Evolutionary conservation across 2,113 vertebrate species (phyloP).

Genomic region (Stictonetta naevosa): DNA sequence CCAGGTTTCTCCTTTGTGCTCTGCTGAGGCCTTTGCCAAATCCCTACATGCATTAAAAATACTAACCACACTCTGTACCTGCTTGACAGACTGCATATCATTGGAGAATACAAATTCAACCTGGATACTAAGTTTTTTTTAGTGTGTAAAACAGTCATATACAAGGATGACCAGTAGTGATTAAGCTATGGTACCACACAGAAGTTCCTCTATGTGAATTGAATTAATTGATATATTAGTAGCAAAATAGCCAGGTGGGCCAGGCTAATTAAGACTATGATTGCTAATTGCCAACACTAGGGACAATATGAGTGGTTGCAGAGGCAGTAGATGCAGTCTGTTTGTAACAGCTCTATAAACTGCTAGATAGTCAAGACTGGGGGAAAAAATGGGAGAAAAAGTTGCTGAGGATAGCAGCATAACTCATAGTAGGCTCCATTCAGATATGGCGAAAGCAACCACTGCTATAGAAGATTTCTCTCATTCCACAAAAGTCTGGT

Average conservation of each 20-base stretch:
- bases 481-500: background rate
- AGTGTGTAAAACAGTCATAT: background rate
- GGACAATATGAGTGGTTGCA: slow-evolving; percentile 53
- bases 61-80: slow-evolving; percentile 61
- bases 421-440: background rate
- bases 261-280: slow-evolving; percentile 79
- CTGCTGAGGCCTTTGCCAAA: slow-evolving; percentile 67
- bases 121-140: slow-evolving; percentile 52
- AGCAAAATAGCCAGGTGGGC: slow-evolving; percentile 77
- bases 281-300: slow-evolving; percentile 78
- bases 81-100: slow-evolving; percentile 54
- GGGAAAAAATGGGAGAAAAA: background rate
- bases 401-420: background rate
- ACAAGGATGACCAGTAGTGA: slow-evolving; percentile 72
- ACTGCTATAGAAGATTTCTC: background rate
- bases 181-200: slow-evolving; percentile 59
- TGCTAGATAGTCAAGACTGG: background rate
- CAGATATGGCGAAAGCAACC: background rate
- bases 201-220: slow-evolving; percentile 70
- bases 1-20: slow-evolving; percentile 44
- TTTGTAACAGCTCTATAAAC: slow-evolving; percentile 22
- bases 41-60: slow-evolving; percentile 76
- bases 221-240: slow-evolving; percentile 82
- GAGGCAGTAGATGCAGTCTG: slow-evolving; percentile 27
- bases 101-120: slow-evolving; percentile 70